Evolutionary conservation across 2,888 invertebrate species (phyloP).

Genomic region (Orchesella flavescens): DNA sequence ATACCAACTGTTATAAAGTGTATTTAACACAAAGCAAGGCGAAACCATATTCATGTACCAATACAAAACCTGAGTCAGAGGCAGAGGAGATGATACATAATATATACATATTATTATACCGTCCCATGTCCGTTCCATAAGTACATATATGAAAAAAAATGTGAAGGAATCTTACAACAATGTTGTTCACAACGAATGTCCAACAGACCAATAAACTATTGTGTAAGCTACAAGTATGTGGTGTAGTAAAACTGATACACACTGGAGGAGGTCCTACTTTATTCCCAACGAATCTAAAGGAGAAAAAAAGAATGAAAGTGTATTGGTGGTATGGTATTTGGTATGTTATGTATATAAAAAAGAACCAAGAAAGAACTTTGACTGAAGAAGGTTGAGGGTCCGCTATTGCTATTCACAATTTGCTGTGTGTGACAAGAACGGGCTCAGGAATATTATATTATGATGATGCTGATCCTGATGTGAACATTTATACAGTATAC

Average conservation of each 20-base stretch:
- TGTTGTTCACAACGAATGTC: slow-evolving; percentile 1
- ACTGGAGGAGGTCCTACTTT: slow-evolving; percentile 12
- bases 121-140: background rate
- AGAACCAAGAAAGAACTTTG: background rate
- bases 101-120: too few species aligned
- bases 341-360: background rate
- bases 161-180: slow-evolving; percentile 11
- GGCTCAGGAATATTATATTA: background rate
- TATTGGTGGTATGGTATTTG: slow-evolving; percentile 18
- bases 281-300: background rate
- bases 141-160: too few species aligned
- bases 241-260: background rate
- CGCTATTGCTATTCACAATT: too few species aligned
- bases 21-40: background rate
- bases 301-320: slow-evolving; percentile 42
- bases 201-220: slow-evolving; percentile 2
- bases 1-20: background rate
- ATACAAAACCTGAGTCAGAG: too few species aligned
- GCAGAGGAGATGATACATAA: too few species aligned
- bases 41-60: background rate
- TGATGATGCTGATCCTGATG: background rate
- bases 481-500: slow-evolving; percentile 20
- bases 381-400: too few species aligned
- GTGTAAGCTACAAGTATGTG: background rate
- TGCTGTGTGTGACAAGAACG: background rate